Evolutionary conservation across 2,113 vertebrate species (phyloP).

Genomic region (Microtus oregoni): DNA sequence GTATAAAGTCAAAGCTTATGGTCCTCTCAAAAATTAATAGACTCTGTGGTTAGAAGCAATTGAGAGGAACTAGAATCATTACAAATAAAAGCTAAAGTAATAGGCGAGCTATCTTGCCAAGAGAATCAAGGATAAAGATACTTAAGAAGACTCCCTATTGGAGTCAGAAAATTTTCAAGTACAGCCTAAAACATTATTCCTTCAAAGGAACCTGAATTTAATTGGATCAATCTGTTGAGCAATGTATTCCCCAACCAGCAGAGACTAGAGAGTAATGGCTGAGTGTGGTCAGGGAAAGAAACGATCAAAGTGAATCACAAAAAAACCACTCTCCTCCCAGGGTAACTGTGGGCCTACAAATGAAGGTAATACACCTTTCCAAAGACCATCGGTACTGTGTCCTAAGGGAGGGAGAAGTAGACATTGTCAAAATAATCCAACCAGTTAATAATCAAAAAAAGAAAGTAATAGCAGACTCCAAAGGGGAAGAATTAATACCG

Average conservation of each 20-base stretch:
- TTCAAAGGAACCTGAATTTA: slow-evolving; percentile 28
- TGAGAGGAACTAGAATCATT: slow-evolving; percentile 9
- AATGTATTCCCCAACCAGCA: background rate
- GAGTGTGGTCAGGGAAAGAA: background rate
- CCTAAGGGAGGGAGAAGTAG: background rate
- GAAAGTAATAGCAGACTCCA: background rate
- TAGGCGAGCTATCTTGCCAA: background rate
- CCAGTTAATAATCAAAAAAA: slow-evolving; percentile 1
- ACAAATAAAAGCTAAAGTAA: slow-evolving; percentile 27
- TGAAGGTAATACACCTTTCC: background rate
- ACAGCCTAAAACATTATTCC: background rate
- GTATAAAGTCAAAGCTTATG: background rate
- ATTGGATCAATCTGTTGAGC: background rate
- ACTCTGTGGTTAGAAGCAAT: background rate
- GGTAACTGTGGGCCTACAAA: background rate
- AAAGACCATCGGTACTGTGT: background rate
- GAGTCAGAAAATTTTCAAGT: background rate
- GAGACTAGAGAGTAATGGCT: background rate
- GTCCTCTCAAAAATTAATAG: slow-evolving; percentile 23
- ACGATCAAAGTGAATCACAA: background rate
- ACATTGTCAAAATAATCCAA: background rate
- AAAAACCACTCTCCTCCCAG: background rate
- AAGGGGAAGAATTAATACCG: background rate
- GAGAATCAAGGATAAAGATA: background rate
- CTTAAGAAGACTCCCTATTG: background rate